Conservation (phyloP, 2,888 invertebrate species). For the Drosophila koepferae region DNA sequence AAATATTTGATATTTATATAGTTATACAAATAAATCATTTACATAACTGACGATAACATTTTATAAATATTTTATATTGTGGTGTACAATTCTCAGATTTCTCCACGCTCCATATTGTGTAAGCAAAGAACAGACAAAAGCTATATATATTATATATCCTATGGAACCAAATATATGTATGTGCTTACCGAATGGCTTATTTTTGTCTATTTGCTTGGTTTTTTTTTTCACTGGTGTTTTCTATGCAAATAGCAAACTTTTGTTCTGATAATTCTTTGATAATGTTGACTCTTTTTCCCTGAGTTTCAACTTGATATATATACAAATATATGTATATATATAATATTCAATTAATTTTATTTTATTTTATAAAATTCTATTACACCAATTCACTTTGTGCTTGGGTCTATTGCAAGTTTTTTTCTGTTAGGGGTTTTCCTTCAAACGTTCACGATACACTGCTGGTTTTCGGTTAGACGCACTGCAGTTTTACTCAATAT, state of each 20-base stretch:
- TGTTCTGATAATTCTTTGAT: neutral
- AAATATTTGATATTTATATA: conserved; percentile 32
- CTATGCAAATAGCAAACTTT: conserved; percentile 4
- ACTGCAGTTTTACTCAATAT: too few relatives aligned
- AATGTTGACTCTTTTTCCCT: conserved; percentile 9
- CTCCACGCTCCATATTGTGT: conserved; percentile 18
- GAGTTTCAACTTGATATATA: conserved; percentile 28
- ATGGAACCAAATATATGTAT: neutral
- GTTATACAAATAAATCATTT: conserved; percentile 28
- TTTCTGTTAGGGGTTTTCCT: too few relatives aligned
- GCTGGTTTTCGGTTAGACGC: too few relatives aligned
- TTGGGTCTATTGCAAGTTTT: too few relatives aligned
- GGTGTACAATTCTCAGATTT: conserved; percentile 18
- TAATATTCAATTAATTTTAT: too few relatives aligned
- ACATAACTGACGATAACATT: conserved; percentile 35
- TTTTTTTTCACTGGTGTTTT: conserved; percentile 25
- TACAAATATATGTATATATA: neutral
- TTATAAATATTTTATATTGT: conserved; percentile 37
- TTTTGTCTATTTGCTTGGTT: neutral
- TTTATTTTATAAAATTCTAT: neutral
- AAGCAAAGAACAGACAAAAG: conserved; percentile 15
- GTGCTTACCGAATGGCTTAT: neutral
- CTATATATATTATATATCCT: neutral
- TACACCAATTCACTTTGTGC: neutral
- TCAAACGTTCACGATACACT: too few relatives aligned